Conservation (phyloP, 2,113 vertebrate genomes). For the Cranoglanis bouderius region DNA sequence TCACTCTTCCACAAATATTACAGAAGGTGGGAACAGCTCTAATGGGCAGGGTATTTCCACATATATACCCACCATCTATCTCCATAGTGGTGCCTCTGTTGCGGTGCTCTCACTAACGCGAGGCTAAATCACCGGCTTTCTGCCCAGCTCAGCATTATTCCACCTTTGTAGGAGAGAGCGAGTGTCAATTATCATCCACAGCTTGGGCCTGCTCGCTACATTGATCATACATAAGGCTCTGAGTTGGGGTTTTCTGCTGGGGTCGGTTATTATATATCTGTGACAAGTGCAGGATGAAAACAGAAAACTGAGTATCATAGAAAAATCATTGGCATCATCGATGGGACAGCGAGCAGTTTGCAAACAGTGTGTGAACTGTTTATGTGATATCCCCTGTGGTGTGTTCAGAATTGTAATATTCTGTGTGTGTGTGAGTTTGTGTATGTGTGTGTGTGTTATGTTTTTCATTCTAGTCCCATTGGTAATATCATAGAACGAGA, state of each 20-base stretch:
- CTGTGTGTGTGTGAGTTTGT: conserved; percentile 33
- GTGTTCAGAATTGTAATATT: conserved; percentile 37
- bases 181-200: conserved; percentile 56
- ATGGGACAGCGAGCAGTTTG: conserved; percentile 16
- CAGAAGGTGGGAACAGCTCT: conserved; percentile 8
- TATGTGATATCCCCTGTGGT: conserved; percentile 39
- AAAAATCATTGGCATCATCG: conserved; percentile 34
- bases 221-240: conserved; percentile 58
- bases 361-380: conserved; percentile 20
- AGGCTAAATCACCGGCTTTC: conserved; percentile 51
- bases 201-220: conserved; percentile 50
- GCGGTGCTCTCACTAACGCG: conserved; percentile 32
- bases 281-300: conserved; percentile 33
- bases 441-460: conserved; percentile 33
- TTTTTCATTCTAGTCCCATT: conserved; percentile 32
- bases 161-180: conserved; percentile 30
- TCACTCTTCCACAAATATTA: conserved; percentile 12
- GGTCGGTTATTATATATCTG: conserved; percentile 17
- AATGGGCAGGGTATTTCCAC: conserved; percentile 7
- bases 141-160: conserved; percentile 59
- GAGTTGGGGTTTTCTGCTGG: conserved; percentile 47
- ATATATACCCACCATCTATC: conserved; percentile 18
- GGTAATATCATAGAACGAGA: conserved; percentile 30
- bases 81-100: conserved; percentile 26
- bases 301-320: conserved; percentile 25